Evolutionary conservation across 2,888 invertebrate genomes (phyloP).

Genomic region (Dascillus cervinus): DNA sequence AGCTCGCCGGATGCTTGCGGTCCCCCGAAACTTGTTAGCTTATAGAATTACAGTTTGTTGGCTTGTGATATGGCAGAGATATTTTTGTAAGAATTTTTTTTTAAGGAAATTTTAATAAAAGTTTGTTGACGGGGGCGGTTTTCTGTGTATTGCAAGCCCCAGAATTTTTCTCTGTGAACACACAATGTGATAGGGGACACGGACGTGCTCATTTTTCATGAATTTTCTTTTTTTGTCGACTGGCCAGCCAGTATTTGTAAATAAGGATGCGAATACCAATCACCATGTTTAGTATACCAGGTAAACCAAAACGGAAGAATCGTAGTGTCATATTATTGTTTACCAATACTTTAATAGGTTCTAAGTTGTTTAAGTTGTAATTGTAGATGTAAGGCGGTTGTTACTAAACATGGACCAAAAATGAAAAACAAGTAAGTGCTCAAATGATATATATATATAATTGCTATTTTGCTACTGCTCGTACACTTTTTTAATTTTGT

Average conservation of each 20-base stretch:
- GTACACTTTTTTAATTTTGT: conserved; percentile 20
- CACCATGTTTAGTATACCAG: conserved; percentile 23
- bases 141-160: no score
- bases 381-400: conserved; percentile 10
- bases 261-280: conserved; percentile 18
- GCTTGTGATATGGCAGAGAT: no score
- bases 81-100: no score
- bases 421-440: conserved; percentile 18
- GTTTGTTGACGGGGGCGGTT: no score
- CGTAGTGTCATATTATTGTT: conserved; percentile 24
- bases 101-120: no score
- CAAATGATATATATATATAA: conserved; percentile 16
- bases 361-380: no score
- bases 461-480: conserved; percentile 22
- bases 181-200: no score
- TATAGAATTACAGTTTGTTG: conserved; percentile 45
- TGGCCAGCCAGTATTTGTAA: conserved; percentile 10
- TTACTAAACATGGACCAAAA: conserved; percentile 26
- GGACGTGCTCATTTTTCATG: no score
- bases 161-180: no score
- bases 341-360: conserved; percentile 17
- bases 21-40: conserved; percentile 73
- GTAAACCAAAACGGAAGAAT: conserved; percentile 19
- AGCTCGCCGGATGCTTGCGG: conserved; percentile 68
- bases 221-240: conserved; percentile 9